Percentiles rank a stretch among this genome's conserved stretches.
phyloP scores from a whole-genome alignment of 2,113 vertebrate genomes.

The Toxostoma redivivum region DNA sequence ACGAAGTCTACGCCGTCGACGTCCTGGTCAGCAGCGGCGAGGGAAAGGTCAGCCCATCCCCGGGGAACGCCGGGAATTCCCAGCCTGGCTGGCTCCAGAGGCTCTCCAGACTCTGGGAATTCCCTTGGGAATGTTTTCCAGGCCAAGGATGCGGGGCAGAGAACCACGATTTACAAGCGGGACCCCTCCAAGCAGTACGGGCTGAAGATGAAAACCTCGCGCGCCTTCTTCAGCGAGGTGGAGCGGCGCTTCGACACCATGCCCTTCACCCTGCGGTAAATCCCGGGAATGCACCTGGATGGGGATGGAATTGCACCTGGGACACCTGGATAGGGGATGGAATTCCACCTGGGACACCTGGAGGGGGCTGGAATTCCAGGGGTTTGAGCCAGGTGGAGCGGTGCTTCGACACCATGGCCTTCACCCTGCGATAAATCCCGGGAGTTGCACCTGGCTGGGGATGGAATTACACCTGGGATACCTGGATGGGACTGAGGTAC shows the following conservation, averaged over 20 bases:
- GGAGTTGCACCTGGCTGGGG: too few relatives aligned
- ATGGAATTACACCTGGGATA: too few relatives aligned
- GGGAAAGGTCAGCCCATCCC: constrained; percentile 82
- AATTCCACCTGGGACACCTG: too few relatives aligned
- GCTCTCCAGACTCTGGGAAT: accelerated
- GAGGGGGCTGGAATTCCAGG: background rate
- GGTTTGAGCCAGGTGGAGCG: too few relatives aligned
- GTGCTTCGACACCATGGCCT: too few relatives aligned
- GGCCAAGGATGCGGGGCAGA: constrained; percentile 93
- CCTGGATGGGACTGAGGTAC: accelerated
- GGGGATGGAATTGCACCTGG: too few relatives aligned
- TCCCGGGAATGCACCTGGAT: background rate
- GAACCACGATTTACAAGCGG: constrained; percentile 97
- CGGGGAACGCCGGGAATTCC: accelerated
- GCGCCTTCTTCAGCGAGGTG: constrained; percentile 96
- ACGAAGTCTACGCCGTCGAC: constrained; percentile 96
- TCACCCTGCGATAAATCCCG: too few relatives aligned
- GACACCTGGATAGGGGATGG: too few relatives aligned
- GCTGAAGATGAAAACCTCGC: constrained; percentile 98
- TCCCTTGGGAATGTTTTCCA: background rate
- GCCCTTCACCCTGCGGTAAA: constrained; percentile 92
- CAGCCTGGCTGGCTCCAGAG: accelerated
- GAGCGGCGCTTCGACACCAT: constrained; percentile 94
- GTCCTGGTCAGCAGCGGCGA: constrained; percentile 96
- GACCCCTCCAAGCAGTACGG: constrained; percentile 97